Conservation (phyloP, 2,888 invertebrate species). For the Mesodorylaimus sp. region DNA sequence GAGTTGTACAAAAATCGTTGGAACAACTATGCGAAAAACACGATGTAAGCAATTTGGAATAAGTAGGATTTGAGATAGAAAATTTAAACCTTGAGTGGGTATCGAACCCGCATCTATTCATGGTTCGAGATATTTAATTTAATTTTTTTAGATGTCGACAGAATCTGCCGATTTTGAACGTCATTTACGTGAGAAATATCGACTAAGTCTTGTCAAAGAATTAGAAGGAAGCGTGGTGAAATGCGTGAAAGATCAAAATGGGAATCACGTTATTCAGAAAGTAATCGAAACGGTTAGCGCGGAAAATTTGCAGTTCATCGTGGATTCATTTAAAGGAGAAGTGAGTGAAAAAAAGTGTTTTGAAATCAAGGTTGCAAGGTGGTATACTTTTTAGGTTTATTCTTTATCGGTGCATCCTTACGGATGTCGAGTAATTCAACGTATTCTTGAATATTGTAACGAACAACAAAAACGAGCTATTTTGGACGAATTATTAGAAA, state of each 20-base stretch:
- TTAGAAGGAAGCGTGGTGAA: conserved; percentile 73
- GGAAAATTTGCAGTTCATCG: conserved; percentile 78
- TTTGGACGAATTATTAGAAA: conserved; percentile 75
- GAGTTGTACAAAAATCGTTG: conserved; percentile 96
- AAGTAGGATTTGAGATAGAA: too few species aligned
- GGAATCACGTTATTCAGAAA: conserved; percentile 98
- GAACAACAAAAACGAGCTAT: conserved; percentile 70
- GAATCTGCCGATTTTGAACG: too few species aligned
- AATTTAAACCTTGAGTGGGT: too few species aligned
- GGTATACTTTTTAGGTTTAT: conserved; percentile 45
- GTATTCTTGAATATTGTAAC: conserved; percentile 93
- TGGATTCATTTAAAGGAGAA: conserved; percentile 50
- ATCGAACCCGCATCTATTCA: too few species aligned
- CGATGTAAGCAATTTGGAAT: too few species aligned
- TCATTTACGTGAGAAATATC: too few species aligned
- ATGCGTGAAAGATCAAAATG: conserved; percentile 66
- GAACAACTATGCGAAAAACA: too few species aligned
- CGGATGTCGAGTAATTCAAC: conserved; percentile 95
- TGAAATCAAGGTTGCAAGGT: background rate
- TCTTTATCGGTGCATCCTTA: conserved; percentile 94
- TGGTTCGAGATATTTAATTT: too few species aligned
- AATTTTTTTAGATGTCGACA: too few species aligned
- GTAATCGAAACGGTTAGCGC: conserved; percentile 98
- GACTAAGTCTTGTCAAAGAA: conserved; percentile 81
- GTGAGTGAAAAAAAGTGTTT: background rate